Evolutionary conservation across 2,113 vertebrate genomes (phyloP).

Genomic region (Ochotona princeps): DNA sequence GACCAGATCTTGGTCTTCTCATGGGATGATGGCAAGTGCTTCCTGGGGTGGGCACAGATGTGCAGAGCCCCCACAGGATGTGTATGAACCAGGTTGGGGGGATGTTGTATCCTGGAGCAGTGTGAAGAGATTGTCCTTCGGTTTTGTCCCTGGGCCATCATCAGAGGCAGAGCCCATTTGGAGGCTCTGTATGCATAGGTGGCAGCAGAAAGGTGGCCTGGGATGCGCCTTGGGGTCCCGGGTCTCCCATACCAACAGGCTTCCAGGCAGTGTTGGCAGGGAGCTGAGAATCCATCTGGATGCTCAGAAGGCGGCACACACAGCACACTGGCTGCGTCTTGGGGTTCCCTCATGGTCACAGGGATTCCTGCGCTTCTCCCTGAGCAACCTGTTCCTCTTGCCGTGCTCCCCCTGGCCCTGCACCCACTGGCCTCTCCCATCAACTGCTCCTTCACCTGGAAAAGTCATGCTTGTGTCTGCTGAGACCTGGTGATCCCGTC

Average conservation of each 20-base stretch:
- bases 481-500: background rate
- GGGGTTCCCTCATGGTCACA: no score
- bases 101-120: background rate
- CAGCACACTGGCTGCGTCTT: fast-evolving
- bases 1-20: background rate
- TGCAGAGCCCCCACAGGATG: no score
- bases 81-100: no score
- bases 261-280: background rate
- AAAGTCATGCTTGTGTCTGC: background rate
- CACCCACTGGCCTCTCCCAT: background rate
- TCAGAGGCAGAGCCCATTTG: background rate
- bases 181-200: background rate
- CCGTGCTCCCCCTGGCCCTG: no score
- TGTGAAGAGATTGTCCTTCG: background rate
- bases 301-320: fast-evolving
- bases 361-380: background rate
- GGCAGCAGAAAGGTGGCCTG: background rate
- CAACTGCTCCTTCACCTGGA: background rate
- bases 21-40: background rate
- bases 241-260: background rate
- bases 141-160: background rate
- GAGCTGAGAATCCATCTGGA: background rate
- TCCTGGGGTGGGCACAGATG: background rate
- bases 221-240: no score
- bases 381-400: background rate